These are phyloP conservation scores for Leptopilina syphax DNA, from an alignment of 2,888 invertebrate genomes.

Conservation along the genomic window DNA sequence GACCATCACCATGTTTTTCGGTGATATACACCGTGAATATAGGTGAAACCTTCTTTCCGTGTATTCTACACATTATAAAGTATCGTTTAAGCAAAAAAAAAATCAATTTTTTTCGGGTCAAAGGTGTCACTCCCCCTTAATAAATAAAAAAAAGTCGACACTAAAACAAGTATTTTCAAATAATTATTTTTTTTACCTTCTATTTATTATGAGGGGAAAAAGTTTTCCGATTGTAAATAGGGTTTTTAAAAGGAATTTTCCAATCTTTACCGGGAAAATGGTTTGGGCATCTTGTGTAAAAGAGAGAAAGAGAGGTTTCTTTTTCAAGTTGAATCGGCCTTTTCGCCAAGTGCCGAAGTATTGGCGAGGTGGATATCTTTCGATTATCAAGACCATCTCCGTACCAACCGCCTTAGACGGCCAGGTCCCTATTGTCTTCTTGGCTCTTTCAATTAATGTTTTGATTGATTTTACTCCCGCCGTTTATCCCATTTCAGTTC, in stretches of 20 bases:
- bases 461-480: conserved; percentile 75
- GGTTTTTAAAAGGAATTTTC: conserved; percentile 6
- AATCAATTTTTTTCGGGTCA: too few relatives aligned
- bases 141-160: too few relatives aligned
- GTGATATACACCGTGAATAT: too few relatives aligned
- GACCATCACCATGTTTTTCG: too few relatives aligned
- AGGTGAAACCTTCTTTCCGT: too few relatives aligned
- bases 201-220: too few relatives aligned
- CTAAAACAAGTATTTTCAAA: not conserved
- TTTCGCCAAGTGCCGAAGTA: conserved; percentile 59
- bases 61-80: too few relatives aligned
- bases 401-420: conserved; percentile 68
- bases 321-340: conserved; percentile 48
- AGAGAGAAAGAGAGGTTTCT: conserved; percentile 45
- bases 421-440: conserved; percentile 72
- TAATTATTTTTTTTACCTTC: too few relatives aligned
- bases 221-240: too few relatives aligned
- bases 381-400: conserved; percentile 73
- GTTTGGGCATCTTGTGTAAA: conserved; percentile 43
- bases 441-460: conserved; percentile 77
- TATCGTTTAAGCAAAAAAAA: too few relatives aligned
- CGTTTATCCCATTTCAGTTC: conserved; percentile 44
- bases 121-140: too few relatives aligned
- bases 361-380: conserved; percentile 71
- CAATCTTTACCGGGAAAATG: not conserved